Percentiles rank a stretch among this genome's conserved stretches.
Evolutionary conservation across 2,888 invertebrate genomes (phyloP).

Genomic region (Drosophila rubida): DNA sequence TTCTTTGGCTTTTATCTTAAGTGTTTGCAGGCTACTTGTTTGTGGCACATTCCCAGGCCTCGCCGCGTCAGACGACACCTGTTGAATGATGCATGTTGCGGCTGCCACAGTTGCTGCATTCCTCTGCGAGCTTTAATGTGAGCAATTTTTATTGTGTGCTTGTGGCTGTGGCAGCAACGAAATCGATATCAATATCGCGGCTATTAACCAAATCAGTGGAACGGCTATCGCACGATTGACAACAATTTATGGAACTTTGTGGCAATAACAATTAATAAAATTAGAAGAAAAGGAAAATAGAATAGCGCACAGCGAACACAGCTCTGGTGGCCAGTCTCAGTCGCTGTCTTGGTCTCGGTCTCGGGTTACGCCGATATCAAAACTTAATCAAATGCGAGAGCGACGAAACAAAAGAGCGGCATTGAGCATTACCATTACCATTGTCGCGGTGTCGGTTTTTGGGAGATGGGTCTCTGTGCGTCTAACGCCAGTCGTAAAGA

Average conservation of each 20-base stretch:
- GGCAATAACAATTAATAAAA: constrained; percentile 83
- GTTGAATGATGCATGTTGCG: constrained; percentile 30
- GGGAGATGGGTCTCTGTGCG: constrained; percentile 17
- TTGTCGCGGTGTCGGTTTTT: background rate
- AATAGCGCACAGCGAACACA: constrained; percentile 11
- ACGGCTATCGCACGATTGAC: constrained; percentile 57
- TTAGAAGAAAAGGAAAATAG: constrained; percentile 42
- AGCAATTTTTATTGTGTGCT: constrained; percentile 68
- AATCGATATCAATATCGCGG: constrained; percentile 73
- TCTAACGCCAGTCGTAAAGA: constrained; percentile 66
- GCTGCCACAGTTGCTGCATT: constrained; percentile 21
- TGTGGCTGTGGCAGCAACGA: constrained; percentile 52
- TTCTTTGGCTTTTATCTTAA: constrained; percentile 20
- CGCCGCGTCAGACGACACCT: constrained; percentile 16
- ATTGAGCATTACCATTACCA: constrained; percentile 23
- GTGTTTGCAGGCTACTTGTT: constrained; percentile 16
- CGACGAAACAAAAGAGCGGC: constrained; percentile 47
- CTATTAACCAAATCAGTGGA: constrained; percentile 77
- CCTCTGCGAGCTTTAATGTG: constrained; percentile 53
- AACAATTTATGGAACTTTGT: constrained; percentile 75
- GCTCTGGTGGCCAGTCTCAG: constrained; percentile 47
- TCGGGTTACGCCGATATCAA: constrained; percentile 69
- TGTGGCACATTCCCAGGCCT: constrained; percentile 21
- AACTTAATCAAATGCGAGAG: constrained; percentile 65
- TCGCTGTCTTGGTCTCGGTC: background rate